These are phyloP conservation scores for Pantala flavescens DNA, from an alignment of 1,140 invertebrate species.

Conservation along the genomic window DNA sequence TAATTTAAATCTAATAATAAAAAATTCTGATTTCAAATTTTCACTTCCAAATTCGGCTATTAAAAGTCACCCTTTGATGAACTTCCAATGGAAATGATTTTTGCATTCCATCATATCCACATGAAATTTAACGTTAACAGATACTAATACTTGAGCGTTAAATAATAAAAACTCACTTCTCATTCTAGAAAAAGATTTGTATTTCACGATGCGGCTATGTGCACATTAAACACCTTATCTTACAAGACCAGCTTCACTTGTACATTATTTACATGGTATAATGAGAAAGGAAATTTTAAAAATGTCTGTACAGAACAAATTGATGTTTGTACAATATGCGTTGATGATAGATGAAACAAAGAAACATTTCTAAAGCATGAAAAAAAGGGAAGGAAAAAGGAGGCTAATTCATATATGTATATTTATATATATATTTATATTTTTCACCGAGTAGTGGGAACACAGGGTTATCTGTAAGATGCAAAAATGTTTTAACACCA, in stretches of 20 bases:
- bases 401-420: constrained; percentile 10
- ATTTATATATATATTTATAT: constrained; percentile 16
- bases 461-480: constrained; percentile 1
- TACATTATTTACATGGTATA: constrained; percentile 43
- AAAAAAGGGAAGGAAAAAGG: constrained; percentile 18
- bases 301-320: constrained; percentile 30
- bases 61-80: too few species aligned
- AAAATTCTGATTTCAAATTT: too few species aligned
- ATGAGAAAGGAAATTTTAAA: constrained; percentile 33
- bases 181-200: constrained; percentile 24
- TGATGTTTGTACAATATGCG: constrained; percentile 23
- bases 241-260: constrained; percentile 46
- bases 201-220: constrained; percentile 35
- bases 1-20: too few species aligned
- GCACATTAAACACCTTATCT: constrained; percentile 49
- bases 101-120: too few species aligned
- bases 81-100: too few species aligned
- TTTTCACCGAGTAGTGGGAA: not conserved
- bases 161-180: constrained; percentile 15
- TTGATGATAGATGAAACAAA: constrained; percentile 23
- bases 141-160: not conserved
- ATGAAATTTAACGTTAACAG: too few species aligned
- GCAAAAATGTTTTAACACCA: constrained; percentile 10
- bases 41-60: too few species aligned
- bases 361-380: constrained; percentile 25